Evolutionary conservation across 2,888 invertebrate genomes (phyloP).

Genomic region (Drosophila basisetae): DNA sequence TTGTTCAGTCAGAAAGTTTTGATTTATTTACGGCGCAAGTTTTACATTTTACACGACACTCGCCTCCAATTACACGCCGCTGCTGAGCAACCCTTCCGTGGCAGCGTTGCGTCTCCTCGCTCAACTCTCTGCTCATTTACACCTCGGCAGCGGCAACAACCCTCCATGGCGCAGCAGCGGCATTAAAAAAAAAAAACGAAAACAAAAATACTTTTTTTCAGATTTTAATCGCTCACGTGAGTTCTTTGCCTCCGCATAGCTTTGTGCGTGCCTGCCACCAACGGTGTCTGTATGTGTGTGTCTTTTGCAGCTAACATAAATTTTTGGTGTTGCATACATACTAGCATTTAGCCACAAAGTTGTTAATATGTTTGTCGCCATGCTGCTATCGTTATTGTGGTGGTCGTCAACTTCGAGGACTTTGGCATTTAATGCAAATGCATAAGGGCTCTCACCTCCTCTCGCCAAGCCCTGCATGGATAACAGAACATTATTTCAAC

Average conservation of each 20-base stretch:
- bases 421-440: constrained; percentile 62
- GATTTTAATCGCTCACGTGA: constrained; percentile 82
- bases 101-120: constrained; percentile 18
- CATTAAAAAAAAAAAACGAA: constrained; percentile 42
- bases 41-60: constrained; percentile 82
- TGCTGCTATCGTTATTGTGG: constrained; percentile 54
- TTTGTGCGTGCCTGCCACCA: constrained; percentile 14
- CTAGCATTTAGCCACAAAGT: constrained; percentile 69
- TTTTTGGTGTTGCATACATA: constrained; percentile 27
- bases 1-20: constrained; percentile 82
- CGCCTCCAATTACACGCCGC: constrained; percentile 80
- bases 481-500: constrained; percentile 9
- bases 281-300: constrained; percentile 23
- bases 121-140: constrained; percentile 74
- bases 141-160: constrained; percentile 68
- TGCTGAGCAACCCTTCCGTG: constrained; percentile 62
- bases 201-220: constrained; percentile 77
- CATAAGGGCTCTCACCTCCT: constrained; percentile 11
- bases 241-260: constrained; percentile 44
- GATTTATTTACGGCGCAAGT: constrained; percentile 82
- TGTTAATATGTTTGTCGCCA: constrained; percentile 75
- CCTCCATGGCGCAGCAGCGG: constrained; percentile 53
- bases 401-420: constrained; percentile 54
- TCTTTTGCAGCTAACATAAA: constrained; percentile 19
- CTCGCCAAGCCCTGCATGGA: neutral